These are phyloP conservation scores for Trissolcus brochymenae DNA, from an alignment of 2,888 invertebrate genomes.

Conservation along the genomic window DNA sequence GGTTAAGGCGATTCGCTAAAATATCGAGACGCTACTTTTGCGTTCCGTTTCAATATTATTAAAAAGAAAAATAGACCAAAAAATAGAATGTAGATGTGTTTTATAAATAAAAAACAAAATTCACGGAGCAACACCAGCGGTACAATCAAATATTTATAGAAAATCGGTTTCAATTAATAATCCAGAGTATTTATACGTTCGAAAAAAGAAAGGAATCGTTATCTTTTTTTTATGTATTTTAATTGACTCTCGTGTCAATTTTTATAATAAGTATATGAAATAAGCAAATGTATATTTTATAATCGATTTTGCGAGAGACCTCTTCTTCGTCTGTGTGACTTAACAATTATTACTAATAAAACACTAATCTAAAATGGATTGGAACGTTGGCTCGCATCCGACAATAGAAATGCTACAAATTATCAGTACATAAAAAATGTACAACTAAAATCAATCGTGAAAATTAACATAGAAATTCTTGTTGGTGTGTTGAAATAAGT, in stretches of 20 bases:
- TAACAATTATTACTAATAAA: slow-evolving; percentile 36
- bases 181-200: too few species aligned
- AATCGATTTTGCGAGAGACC: slow-evolving; percentile 31
- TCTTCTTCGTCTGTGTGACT: slow-evolving; percentile 29
- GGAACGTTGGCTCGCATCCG: slow-evolving; percentile 26
- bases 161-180: too few species aligned
- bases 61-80: slow-evolving; percentile 18
- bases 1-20: slow-evolving; percentile 42
- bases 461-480: too few species aligned
- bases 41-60: slow-evolving; percentile 8
- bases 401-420: slow-evolving; percentile 40
- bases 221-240: too few species aligned
- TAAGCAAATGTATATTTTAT: slow-evolving; percentile 17
- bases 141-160: too few species aligned
- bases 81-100: too few species aligned
- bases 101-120: too few species aligned
- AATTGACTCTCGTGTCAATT: too few species aligned
- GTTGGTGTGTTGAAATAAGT: too few species aligned
- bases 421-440: slow-evolving; percentile 24
- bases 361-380: slow-evolving; percentile 44
- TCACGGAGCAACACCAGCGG: too few species aligned
- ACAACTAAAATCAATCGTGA: slow-evolving; percentile 14
- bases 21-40: slow-evolving; percentile 32
- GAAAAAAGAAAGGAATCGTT: too few species aligned
- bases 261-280: slow-evolving; percentile 1